Base-by-base conservation (phyloP, 2,888 invertebrate species). In the Crocallis elinguaria region DNA sequence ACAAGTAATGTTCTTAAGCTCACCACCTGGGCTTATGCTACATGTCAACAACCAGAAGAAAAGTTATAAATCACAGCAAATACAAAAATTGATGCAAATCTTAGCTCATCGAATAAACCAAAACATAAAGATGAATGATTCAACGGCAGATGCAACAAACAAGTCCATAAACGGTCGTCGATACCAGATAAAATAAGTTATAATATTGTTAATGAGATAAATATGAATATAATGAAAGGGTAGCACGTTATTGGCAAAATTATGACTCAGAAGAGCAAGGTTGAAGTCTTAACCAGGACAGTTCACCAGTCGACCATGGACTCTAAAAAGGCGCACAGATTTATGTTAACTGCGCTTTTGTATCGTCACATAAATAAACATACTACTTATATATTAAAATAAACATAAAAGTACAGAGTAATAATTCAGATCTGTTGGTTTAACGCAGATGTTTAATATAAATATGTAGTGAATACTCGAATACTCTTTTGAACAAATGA, bases 251-350 rank as follows among this genome's bases (percentile, higher is more conserved):
- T 45, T 65, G 63, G 62, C 44, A 64, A 68, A 69, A 67, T 48
- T 29, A 49, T 80, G 79, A 78, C 56, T 80, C 79, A 79, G 53
- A 48, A 38, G 33, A 43, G 21, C 65, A 67, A 73, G 75, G 77
- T 61, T 62, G 16, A 39, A 53, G 51, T 42, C 57, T 32, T 36
- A 30, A 38, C 17, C 43, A 30, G 30, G 33, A 38, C 53, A 37
- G 37, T 32, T 25, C 33, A 53, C 74, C 44, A 37, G 79, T 57
- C 55, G 83, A 64, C 86, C 82, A 51, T 82, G 83, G 67, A 55
- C 61, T 66, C 65, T 69, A 64, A 73, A 76, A 75, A 71, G 62
- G 67, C 33, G 19, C 72, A 68, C 64, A 55, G 60, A 60, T 62
- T 59, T 57, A 56, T 62, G 30, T 36, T 30, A 49, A 30, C 45